Evolutionary conservation across 2,113 vertebrate species (phyloP).

Genomic region (Osmerus mordax): DNA sequence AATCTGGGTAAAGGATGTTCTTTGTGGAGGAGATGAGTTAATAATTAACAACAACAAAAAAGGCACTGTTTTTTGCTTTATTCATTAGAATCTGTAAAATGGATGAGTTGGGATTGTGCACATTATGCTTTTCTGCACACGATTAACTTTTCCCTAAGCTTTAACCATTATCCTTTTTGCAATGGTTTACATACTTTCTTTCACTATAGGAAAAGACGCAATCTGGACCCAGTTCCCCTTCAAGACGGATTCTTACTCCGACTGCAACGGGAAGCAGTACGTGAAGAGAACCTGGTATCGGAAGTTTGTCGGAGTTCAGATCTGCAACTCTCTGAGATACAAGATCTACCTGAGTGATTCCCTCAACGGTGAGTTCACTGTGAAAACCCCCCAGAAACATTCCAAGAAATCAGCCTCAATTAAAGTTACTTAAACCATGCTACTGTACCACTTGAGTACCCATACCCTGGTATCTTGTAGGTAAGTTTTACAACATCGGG

Average conservation of each 20-base stretch:
- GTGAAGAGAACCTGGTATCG: constrained; percentile 98
- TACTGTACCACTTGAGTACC: no score
- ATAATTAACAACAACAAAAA: no score
- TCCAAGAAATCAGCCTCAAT: no score
- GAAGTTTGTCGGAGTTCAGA: constrained; percentile 93
- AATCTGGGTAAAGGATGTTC: no score
- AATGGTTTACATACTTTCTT: not conserved
- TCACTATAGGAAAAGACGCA: constrained; percentile 83
- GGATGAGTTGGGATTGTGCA: no score
- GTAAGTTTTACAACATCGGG: constrained; percentile 93
- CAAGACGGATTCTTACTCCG: constrained; percentile 84
- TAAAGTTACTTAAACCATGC: no score
- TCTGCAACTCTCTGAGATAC: constrained; percentile 95
- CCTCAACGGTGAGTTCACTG: constrained; percentile 79
- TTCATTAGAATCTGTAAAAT: no score
- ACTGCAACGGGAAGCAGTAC: constrained; percentile 90
- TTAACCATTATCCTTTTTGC: not conserved
- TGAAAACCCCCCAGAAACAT: no score
- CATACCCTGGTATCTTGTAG: constrained; percentile 52
- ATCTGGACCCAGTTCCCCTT: constrained; percentile 96
- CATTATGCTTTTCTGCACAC: no score
- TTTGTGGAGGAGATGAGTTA: no score
- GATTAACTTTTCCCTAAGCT: constrained; percentile 1
- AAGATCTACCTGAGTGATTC: constrained; percentile 96
- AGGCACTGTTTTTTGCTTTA: no score